Base-by-base conservation (phyloP, 2,888 invertebrate species). In the Meta bourneti region DNA sequence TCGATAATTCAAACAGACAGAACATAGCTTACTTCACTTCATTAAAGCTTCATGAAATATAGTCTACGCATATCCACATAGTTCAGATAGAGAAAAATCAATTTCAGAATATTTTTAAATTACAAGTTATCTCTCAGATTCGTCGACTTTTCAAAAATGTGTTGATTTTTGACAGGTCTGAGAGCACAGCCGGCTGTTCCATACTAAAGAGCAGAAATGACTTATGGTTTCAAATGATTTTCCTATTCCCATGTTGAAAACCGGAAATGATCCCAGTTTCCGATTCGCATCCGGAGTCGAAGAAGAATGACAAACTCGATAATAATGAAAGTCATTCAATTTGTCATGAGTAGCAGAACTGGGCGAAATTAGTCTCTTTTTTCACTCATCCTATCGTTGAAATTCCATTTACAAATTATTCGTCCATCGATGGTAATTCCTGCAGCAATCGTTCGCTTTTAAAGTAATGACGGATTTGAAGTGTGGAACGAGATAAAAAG, bases 241-340 rank as follows among this genome's bases (percentile, higher is more conserved):
- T 74, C 84, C 71, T 34, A 54, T 72, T 34, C 75, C 54, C 84
- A 51, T 72, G 75, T 84, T 74, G 86, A 78, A 78, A 88, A 51
- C 75, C 88, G 88, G 88, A 88, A 88, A 81, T 81, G 81, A 81
- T 69, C 61, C 49, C 49, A n/a, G 49, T 72, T 88, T 88, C 88
- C 88, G 74, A 88, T 75, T 75, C n/a, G 49, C 75, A 75, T 88
- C 88, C 88, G 74, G 81, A 51, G 71, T 20, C 52, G 19, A 79
- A 86, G 74, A 80, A 72, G 84, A 61, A 88, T 75, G 88, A 74
- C 81, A 54, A 75, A 75, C 52, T 81, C 88, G 74, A 81, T 81
- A 74, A 74, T 74, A 51, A 54, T 16, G 52, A 72, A 81, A 69
- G 54, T 75, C 85, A 78, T 86, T 86, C 85, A 86, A 51, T 77